phyloP scores from a whole-genome alignment of 2,797 vertebrate genomes.

The Rhinella marina region DNA sequence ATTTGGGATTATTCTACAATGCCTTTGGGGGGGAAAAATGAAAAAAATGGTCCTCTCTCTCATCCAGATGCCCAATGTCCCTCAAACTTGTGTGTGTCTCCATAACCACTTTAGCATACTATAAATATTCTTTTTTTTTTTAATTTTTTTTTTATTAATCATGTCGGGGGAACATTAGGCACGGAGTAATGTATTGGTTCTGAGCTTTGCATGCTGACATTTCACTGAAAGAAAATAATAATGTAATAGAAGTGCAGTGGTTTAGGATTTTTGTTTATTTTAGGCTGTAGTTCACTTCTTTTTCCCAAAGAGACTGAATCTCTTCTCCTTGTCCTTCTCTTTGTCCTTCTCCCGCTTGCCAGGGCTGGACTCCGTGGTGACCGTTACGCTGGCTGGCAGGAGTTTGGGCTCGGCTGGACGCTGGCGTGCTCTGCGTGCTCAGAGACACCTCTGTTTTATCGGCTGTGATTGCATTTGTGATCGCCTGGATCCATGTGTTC shows the following conservation, averaged over 20 bases:
- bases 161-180: slow-evolving; percentile 89
- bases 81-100: slow-evolving; percentile 72
- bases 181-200: slow-evolving; percentile 95
- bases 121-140: slow-evolving; percentile 75
- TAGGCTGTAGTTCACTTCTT: slow-evolving; percentile 88
- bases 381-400: slow-evolving; percentile 89
- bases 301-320: slow-evolving; percentile 98
- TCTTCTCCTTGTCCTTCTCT: slow-evolving; percentile 89
- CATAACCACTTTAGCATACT: slow-evolving; percentile 69
- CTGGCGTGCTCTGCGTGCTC: slow-evolving; percentile 95
- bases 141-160: slow-evolving; percentile 63
- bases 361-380: slow-evolving; percentile 92
- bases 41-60: slow-evolving; percentile 79
- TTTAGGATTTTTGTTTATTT: slow-evolving; percentile 44
- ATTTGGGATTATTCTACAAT: slow-evolving; percentile 85
- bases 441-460: slow-evolving; percentile 87
- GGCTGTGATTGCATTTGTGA: slow-evolving; percentile 83
- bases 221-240: slow-evolving; percentile 78
- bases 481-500: slow-evolving; percentile 95
- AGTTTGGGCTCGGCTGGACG: slow-evolving; percentile 91
- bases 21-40: slow-evolving; percentile 73
- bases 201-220: slow-evolving; percentile 96
- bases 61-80: slow-evolving; percentile 80
- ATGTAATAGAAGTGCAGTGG: slow-evolving; percentile 78
- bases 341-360: slow-evolving; percentile 98